A percentile compares a stretch with the other conserved stretches of the same genome.
Conservation (phyloP, 2,888 invertebrate genomes). For the Agrotis exclamationis region DNA sequence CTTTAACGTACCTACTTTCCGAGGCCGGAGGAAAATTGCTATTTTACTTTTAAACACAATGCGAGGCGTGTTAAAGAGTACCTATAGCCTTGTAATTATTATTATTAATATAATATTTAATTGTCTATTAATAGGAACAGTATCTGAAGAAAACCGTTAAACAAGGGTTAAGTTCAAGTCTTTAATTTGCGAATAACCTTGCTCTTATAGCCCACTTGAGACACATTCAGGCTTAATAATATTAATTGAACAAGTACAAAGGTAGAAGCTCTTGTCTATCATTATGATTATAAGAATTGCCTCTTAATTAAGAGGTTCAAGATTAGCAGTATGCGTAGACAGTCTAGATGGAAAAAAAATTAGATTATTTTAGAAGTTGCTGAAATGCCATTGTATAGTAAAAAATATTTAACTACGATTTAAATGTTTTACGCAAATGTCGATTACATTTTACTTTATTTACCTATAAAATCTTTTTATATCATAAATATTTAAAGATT, state of each 20-base stretch:
- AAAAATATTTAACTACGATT: neutral
- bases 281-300: neutral
- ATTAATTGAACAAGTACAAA: neutral
- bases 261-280: neutral
- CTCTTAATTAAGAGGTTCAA: neutral
- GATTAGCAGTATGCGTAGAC: neutral
- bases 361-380: neutral
- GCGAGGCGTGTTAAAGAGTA: too few species aligned
- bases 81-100: too few species aligned
- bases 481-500: conserved; percentile 35
- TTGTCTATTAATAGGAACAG: too few species aligned
- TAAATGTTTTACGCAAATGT: neutral
- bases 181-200: neutral
- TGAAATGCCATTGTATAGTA: neutral
- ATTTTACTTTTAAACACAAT: too few species aligned
- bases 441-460: conserved; percentile 8
- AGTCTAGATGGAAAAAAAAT: neutral
- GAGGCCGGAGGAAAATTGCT: too few species aligned
- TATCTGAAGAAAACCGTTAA: too few species aligned
- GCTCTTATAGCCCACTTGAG: neutral
- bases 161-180: neutral
- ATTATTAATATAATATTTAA: too few species aligned
- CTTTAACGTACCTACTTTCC: too few species aligned
- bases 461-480: conserved; percentile 15
- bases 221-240: neutral